These are phyloP conservation scores for Yasuhikotakia modesta DNA, from an alignment of 2,797 vertebrate genomes.

Conservation along the genomic window DNA sequence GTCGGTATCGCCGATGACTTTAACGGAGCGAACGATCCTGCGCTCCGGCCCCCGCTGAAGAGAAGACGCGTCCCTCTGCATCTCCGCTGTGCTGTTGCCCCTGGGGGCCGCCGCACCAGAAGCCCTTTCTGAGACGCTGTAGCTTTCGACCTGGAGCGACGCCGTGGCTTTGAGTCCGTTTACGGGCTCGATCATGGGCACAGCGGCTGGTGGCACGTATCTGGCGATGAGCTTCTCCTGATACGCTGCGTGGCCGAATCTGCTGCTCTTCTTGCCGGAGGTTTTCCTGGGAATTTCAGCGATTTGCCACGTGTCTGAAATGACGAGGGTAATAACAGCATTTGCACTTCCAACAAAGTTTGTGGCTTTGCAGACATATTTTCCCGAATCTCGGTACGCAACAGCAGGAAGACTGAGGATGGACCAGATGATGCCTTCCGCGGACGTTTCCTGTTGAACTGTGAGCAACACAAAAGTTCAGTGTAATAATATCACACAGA, in stretches of 20 bases:
- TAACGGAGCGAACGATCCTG: slow-evolving; percentile 84
- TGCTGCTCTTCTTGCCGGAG: slow-evolving; percentile 70
- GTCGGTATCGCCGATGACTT: slow-evolving; percentile 91
- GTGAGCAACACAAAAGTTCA: slow-evolving; percentile 34
- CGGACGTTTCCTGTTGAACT: slow-evolving; percentile 92
- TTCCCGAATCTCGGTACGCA: slow-evolving; percentile 88
- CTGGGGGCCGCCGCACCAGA: slow-evolving; percentile 29
- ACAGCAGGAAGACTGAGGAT: slow-evolving; percentile 87
- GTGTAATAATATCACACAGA: neutral
- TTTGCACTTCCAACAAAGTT: slow-evolving; percentile 91
- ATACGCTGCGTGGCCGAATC: slow-evolving; percentile 81
- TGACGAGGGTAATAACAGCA: slow-evolving; percentile 86
- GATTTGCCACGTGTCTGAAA: slow-evolving; percentile 82
- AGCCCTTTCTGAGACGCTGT: slow-evolving; percentile 68
- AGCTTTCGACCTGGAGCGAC: slow-evolving; percentile 72
- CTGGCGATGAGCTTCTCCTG: slow-evolving; percentile 87
- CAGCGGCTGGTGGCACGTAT: slow-evolving; percentile 75
- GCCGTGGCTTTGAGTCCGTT: slow-evolving; percentile 58
- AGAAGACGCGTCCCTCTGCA: slow-evolving; percentile 72
- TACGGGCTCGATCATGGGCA: slow-evolving; percentile 68
- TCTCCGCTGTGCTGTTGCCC: slow-evolving; percentile 40
- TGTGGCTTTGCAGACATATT: slow-evolving; percentile 92
- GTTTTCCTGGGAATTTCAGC: slow-evolving; percentile 71
- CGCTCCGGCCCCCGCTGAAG: slow-evolving; percentile 78
- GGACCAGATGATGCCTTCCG: slow-evolving; percentile 94